phyloP scores from a whole-genome alignment of 2,797 vertebrate species.

The Sebastes melanostomus region DNA sequence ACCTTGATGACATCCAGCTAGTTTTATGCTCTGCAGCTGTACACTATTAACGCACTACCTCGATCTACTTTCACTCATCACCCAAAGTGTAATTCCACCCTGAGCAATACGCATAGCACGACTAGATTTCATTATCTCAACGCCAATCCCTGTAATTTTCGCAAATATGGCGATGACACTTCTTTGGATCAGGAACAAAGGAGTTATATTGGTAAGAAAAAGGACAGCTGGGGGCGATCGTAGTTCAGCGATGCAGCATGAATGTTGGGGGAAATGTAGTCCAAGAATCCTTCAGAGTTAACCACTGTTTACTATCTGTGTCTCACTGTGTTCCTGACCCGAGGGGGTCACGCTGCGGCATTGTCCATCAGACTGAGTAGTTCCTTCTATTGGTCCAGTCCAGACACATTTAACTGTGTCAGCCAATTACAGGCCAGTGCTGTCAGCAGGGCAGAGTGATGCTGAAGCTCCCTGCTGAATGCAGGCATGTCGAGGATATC shows the following conservation, averaged over 20 bases:
- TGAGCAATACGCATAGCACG: constrained; percentile 8
- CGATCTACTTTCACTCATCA: constrained; percentile 54
- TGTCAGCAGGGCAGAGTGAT: constrained; percentile 62
- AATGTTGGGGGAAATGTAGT: not conserved
- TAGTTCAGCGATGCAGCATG: constrained; percentile 2
- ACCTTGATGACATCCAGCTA: constrained; percentile 60
- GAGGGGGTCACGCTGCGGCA: not conserved
- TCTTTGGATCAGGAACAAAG: constrained; percentile 60
- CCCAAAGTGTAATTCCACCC: constrained; percentile 46
- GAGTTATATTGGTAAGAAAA: constrained; percentile 5
- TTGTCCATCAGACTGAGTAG: not conserved
- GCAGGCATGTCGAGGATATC: constrained; percentile 48
- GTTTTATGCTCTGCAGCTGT: constrained; percentile 49
- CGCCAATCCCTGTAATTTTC: constrained; percentile 46
- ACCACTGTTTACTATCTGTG: not conserved
- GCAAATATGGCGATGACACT: constrained; percentile 52
- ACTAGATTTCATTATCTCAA: constrained; percentile 56
- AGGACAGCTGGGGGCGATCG: constrained; percentile 31
- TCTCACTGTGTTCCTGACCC: constrained; percentile 1
- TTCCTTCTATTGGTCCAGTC: constrained; percentile 19
- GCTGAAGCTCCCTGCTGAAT: constrained; percentile 57
- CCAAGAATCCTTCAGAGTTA: not conserved
- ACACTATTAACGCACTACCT: constrained; percentile 28
- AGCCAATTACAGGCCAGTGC: constrained; percentile 54
- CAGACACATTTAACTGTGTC: constrained; percentile 51